These are phyloP conservation scores for Antheraea mylitta DNA, from an alignment of 1,140 invertebrate species.

Conservation along the genomic window DNA sequence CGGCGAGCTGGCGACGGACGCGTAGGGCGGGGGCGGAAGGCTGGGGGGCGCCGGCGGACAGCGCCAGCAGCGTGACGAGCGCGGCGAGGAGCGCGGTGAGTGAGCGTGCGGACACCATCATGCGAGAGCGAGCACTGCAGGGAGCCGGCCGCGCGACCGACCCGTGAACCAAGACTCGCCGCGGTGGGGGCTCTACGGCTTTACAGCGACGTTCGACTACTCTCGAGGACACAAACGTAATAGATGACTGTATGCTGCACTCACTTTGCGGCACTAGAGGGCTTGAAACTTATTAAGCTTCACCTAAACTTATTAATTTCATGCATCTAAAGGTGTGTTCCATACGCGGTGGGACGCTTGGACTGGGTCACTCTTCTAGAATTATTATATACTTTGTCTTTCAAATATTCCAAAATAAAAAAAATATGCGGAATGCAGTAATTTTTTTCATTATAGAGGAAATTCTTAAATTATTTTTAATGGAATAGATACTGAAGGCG, in stretches of 20 bases:
- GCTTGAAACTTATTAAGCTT: background rate
- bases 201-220: constrained; percentile 15
- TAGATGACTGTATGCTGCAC: background rate
- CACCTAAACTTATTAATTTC: too few species aligned
- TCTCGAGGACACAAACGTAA: background rate
- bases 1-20: constrained; percentile 52
- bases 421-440: too few species aligned
- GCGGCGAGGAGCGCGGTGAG: constrained; percentile 25
- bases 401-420: too few species aligned
- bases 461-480: too few species aligned
- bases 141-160: constrained; percentile 4
- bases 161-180: constrained; percentile 11
- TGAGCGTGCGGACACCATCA: constrained; percentile 43
- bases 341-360: too few species aligned
- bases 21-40: constrained; percentile 31
- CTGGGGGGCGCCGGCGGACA: constrained; percentile 22
- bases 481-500: too few species aligned
- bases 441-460: too few species aligned
- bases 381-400: too few species aligned
- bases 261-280: background rate
- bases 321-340: too few species aligned
- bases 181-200: background rate
- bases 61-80: constrained; percentile 22
- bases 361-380: too few species aligned
- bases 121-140: constrained; percentile 28